These are phyloP conservation scores for Anabas testudineus DNA, from an alignment of 2,797 vertebrate genomes.

Conservation along the genomic window DNA sequence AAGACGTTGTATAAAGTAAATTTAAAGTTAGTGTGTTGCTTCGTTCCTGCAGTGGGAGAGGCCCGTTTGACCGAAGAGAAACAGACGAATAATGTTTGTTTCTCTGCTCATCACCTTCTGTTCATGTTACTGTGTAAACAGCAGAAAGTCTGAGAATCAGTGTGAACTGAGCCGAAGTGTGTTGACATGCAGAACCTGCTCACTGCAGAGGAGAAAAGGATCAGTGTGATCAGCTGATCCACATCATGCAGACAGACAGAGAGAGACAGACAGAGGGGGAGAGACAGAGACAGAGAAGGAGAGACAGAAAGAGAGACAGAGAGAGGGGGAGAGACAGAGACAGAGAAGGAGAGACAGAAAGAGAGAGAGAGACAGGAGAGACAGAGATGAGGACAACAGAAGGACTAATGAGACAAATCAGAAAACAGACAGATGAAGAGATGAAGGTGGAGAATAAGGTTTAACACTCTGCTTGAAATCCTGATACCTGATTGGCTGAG, in stretches of 20 bases:
- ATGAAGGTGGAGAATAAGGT: conserved; percentile 17
- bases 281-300: conserved; percentile 42
- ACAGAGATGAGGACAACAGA: no score
- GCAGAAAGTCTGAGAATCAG: conserved; percentile 12
- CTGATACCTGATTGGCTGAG: conserved; percentile 93
- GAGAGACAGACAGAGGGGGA: conserved; percentile 42
- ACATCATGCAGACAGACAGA: conserved; percentile 64
- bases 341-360: no score
- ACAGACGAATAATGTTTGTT: no score
- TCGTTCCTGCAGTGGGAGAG: not conserved
- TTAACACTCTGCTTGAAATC: conserved; percentile 59
- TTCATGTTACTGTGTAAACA: not conserved
- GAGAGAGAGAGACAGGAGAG: conserved; percentile 44
- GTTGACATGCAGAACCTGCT: conserved; percentile 47
- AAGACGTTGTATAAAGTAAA: no score
- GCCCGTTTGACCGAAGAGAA: no score
- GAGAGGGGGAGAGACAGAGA: conserved; percentile 46
- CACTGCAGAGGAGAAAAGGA: conserved; percentile 37
- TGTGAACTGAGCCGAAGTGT: conserved; percentile 34
- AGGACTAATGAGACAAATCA: not conserved
- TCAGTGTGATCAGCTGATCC: conserved; percentile 53
- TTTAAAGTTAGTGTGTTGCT: no score
- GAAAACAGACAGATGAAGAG: conserved; percentile 19
- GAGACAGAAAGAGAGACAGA: conserved; percentile 38
- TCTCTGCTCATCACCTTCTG: not conserved